Base-by-base conservation (phyloP, 1,140 invertebrate genomes). In the Tenebrio molitor region DNA sequence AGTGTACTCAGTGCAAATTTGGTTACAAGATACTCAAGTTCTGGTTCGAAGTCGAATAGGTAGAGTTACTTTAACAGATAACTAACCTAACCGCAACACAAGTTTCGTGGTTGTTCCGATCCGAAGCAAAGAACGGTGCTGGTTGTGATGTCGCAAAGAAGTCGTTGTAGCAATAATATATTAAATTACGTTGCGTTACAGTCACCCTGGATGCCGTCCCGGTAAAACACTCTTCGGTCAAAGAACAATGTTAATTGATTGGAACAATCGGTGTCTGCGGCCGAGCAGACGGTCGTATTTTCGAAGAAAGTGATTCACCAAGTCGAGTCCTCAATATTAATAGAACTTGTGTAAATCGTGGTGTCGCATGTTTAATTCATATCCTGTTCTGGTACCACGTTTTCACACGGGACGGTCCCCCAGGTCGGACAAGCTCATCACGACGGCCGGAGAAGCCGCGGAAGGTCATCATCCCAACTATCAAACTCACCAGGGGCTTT, bases 21-120 rank as follows among this genome's bases (percentile, higher is more conserved):
- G 64, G 64, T 66, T 66, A 44, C 15, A 66, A 66, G 44, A 42
- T 66, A 29, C 42, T 15, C 36, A 66, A 66, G 12, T 66, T 66
- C 21, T 66, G 64, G 64, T 66, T 66, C 64, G 64, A 66, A 23
- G 64, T 66, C 15, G 64, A 66, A 34, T 66, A 66, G 64, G 64
- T 66, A 42, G 4, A 33, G 34, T 39, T 19, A 15, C 10, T 53
- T 53, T 7, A 23, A 15, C 46, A 19, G 1, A 2, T 0, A 1
- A 2, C 2, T 25, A 19, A 25, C 46, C 46, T 53, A 21, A 25
- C 19, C 16, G 23, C 19, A 53, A 39, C 4, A 29, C 4, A 2
- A 5, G 36, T 46, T 17, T 46, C 36, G 6, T 12, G 7, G 36
- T 41, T 41, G 12, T 41, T 41, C 4, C 29, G 29, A 33, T 33